Conservation (phyloP, 2,797 vertebrate genomes). For the Micromesistius poutassou region DNA sequence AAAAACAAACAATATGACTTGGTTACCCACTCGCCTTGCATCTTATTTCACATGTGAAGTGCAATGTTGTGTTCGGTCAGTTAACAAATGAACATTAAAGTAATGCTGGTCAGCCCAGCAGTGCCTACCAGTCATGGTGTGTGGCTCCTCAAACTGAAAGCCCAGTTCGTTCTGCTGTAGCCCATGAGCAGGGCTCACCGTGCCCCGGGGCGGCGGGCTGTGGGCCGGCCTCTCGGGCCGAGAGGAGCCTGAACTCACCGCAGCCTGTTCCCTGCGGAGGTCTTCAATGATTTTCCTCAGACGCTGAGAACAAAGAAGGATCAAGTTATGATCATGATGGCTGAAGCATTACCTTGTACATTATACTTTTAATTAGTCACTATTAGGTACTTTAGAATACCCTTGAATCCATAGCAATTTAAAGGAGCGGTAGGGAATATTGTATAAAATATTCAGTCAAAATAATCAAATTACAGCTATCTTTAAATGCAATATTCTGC, state of each 20-base stretch:
- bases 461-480: background rate
- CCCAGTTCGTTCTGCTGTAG: constrained; percentile 14
- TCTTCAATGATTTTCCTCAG: constrained; percentile 31
- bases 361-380: background rate
- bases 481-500: background rate
- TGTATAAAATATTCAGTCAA: no score
- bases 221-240: constrained; percentile 13
- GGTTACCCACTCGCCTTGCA: background rate
- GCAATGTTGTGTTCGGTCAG: background rate
- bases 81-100: background rate
- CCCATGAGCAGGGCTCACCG: background rate
- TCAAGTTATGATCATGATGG: background rate
- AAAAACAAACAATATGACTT: background rate
- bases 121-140: background rate
- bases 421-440: background rate
- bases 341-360: background rate
- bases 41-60: background rate
- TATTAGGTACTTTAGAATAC: background rate
- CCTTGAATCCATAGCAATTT: background rate
- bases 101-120: background rate
- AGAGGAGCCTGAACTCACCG: background rate
- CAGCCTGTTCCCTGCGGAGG: constrained; percentile 28
- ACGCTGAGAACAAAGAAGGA: constrained; percentile 31
- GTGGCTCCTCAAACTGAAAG: constrained; percentile 20
- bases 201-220: background rate